These are phyloP conservation scores for Lophius americanus DNA, from an alignment of 2,797 vertebrate genomes.

Conservation along the genomic window DNA sequence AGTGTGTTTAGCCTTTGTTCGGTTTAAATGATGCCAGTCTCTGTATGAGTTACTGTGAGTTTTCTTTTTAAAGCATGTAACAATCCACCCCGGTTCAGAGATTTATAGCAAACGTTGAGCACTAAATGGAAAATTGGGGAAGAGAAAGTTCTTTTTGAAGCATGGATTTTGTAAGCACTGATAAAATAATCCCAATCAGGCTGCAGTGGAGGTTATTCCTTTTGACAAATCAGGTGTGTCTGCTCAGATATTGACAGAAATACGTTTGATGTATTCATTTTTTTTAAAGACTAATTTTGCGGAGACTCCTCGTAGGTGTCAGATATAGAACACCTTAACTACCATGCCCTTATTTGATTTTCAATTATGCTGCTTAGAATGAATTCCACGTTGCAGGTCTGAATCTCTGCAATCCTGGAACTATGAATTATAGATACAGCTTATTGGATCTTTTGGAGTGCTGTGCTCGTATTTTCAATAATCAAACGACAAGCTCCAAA, in stretches of 20 bases:
- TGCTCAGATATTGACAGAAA: slow-evolving; percentile 73
- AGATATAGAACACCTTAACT: slow-evolving; percentile 79
- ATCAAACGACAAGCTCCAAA: slow-evolving; percentile 68
- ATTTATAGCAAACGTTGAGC: slow-evolving; percentile 49
- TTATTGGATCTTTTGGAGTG: slow-evolving; percentile 77
- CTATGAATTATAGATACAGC: slow-evolving; percentile 82
- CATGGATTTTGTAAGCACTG: slow-evolving; percentile 47
- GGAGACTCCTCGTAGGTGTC: slow-evolving; percentile 72
- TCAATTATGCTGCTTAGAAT: slow-evolving; percentile 71
- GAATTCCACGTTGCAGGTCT: slow-evolving; percentile 76
- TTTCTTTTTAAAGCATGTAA: slow-evolving; percentile 33
- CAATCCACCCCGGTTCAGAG: slow-evolving; percentile 40
- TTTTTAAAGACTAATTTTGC: slow-evolving; percentile 71
- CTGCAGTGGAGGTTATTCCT: slow-evolving; percentile 10
- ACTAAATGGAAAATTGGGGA: slow-evolving; percentile 66
- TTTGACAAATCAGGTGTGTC: slow-evolving; percentile 53
- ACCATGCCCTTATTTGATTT: slow-evolving; percentile 75
- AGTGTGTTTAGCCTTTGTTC: background rate
- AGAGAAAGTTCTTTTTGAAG: slow-evolving; percentile 52
- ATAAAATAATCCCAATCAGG: slow-evolving; percentile 56
- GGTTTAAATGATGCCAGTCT: slow-evolving; percentile 23
- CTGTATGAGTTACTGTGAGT: slow-evolving; percentile 34
- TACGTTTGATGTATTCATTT: slow-evolving; percentile 52
- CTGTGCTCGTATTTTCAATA: slow-evolving; percentile 68
- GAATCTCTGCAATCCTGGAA: slow-evolving; percentile 78